A percentile compares a stretch with the other conserved stretches of the same genome.
Conservation (phyloP, 2,888 invertebrate species). For the Griposia aprilina region DNA sequence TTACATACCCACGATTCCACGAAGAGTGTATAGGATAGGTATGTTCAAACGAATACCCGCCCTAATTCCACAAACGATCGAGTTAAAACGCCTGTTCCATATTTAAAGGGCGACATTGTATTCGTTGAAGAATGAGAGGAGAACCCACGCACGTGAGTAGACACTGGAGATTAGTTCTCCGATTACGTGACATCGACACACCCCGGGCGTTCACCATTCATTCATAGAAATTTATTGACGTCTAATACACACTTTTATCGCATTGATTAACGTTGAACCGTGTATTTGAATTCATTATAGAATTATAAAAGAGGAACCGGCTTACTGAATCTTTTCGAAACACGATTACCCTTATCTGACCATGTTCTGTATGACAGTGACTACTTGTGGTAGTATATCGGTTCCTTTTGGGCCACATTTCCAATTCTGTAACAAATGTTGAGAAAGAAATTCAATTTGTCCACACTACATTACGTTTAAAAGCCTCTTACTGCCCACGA, state of each 20-base stretch:
- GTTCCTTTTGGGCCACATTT: constrained; percentile 6
- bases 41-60: constrained; percentile 27
- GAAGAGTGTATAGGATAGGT: constrained; percentile 4
- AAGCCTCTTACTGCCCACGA: constrained; percentile 65
- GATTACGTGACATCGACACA: constrained; percentile 86
- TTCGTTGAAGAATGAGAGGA: constrained; percentile 72
- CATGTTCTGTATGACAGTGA: constrained; percentile 28
- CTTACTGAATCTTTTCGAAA: constrained; percentile 26
- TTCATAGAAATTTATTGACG: constrained; percentile 74
- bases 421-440: constrained; percentile 23
- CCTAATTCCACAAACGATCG: constrained; percentile 61
- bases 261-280: constrained; percentile 44
- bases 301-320: constrained; percentile 29
- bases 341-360: constrained; percentile 30
- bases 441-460: constrained; percentile 44
- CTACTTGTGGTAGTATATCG: constrained; percentile 1
- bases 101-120: constrained; percentile 80
- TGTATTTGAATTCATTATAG: constrained; percentile 49
- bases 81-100: constrained; percentile 71
- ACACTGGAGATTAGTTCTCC: constrained; percentile 85
- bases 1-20: constrained; percentile 20
- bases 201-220: constrained; percentile 77
- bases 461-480: constrained; percentile 52
- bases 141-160: constrained; percentile 85
- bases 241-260: constrained; percentile 58